phyloP scores from a whole-genome alignment of 1,140 invertebrate genomes.

The Heliconius congener region DNA sequence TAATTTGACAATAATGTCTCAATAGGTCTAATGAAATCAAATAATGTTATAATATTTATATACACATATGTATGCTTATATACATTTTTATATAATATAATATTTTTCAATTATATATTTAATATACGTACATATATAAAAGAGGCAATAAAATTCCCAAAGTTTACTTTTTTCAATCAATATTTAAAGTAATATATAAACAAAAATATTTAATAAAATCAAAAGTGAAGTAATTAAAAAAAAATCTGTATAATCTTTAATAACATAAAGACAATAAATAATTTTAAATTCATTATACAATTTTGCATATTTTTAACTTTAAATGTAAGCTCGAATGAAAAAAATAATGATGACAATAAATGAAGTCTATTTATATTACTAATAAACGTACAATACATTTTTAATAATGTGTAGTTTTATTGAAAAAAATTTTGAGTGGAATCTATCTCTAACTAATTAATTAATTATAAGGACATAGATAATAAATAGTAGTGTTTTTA shows the following conservation, averaged over 20 bases:
- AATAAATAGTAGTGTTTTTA: neutral
- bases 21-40: constrained; percentile 1
- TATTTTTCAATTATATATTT: neutral
- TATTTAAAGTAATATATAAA: neutral
- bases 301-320: neutral
- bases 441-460: neutral
- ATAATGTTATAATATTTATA: neutral
- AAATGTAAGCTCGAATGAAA: neutral
- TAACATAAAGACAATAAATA: neutral
- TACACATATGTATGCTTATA: neutral
- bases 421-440: neutral
- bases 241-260: neutral
- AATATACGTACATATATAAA: neutral
- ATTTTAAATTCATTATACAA: neutral
- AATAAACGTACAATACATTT: neutral
- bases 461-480: neutral
- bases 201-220: neutral
- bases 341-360: constrained; percentile 2
- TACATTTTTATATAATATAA: neutral
- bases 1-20: constrained; percentile 15
- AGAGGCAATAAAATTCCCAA: neutral
- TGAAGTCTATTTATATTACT: neutral
- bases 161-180: neutral
- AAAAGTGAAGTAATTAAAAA: neutral
- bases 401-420: neutral